Evolutionary conservation across 1,140 invertebrate genomes (phyloP).

Genomic region (Phortica variegata): DNA sequence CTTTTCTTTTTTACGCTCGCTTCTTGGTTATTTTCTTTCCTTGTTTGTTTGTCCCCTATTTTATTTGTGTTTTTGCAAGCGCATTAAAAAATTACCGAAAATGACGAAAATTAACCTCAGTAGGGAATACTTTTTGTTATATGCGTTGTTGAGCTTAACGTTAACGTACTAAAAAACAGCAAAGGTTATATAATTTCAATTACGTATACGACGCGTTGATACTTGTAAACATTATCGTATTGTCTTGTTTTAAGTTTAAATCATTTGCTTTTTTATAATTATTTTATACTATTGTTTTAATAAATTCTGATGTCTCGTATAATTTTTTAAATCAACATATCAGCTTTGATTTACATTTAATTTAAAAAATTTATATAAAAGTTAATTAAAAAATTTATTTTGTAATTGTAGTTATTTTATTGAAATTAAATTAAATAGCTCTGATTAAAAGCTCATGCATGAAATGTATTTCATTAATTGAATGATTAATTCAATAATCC

Average conservation of each 20-base stretch:
- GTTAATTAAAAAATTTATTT: too few species aligned
- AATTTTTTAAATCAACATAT: too few species aligned
- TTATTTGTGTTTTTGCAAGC: constrained; percentile 25
- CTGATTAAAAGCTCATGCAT: too few species aligned
- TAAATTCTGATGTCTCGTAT: too few species aligned
- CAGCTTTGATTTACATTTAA: too few species aligned
- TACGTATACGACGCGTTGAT: constrained; percentile 19
- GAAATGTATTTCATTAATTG: too few species aligned
- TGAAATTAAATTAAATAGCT: too few species aligned
- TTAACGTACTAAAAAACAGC: not conserved
- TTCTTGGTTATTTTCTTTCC: constrained; percentile 3
- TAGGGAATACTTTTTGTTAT: constrained; percentile 17
- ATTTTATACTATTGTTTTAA: constrained; percentile 3
- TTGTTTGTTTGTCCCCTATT: constrained; percentile 9
- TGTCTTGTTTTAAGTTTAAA: constrained; percentile 4
- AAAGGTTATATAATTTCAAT: constrained; percentile 16
- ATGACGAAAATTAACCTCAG: constrained; percentile 51
- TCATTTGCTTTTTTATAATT: not conserved
- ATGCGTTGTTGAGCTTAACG: too few species aligned
- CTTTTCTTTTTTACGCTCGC: not conserved
- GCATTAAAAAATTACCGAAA: constrained; percentile 47
- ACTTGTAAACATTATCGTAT: constrained; percentile 14
- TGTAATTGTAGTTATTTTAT: too few species aligned
- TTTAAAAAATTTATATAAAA: too few species aligned
- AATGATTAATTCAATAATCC: too few species aligned